Percentiles rank a stretch among this genome's conserved stretches.
Evolutionary conservation across 2,797 vertebrate genomes (phyloP).

Genomic region (Sus cebifrons): DNA sequence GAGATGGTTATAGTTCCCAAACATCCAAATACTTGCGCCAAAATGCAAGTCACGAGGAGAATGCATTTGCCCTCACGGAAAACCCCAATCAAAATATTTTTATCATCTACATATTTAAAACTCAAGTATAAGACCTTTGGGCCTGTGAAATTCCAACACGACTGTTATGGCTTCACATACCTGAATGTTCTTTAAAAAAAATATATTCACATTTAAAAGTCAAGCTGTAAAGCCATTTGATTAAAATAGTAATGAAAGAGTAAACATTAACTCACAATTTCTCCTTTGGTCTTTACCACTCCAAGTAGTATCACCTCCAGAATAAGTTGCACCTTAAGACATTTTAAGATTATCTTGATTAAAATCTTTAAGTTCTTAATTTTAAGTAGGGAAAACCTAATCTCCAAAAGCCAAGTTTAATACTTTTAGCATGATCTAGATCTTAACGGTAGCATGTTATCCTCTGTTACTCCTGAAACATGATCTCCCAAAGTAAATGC

Average conservation of each 20-base stretch:
- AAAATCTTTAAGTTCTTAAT: slow-evolving; percentile 88
- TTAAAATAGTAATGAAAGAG: slow-evolving; percentile 88
- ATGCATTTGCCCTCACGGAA: not conserved
- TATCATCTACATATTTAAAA: slow-evolving; percentile 38
- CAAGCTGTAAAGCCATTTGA: slow-evolving; percentile 86
- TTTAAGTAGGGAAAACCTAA: slow-evolving; percentile 86
- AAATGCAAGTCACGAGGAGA: slow-evolving; percentile 10
- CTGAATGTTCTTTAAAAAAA: slow-evolving; percentile 72
- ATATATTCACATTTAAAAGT: slow-evolving; percentile 85
- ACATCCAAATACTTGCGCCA: not conserved
- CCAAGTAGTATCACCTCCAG: slow-evolving; percentile 85
- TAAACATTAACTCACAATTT: slow-evolving; percentile 92
- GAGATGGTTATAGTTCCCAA: not conserved
- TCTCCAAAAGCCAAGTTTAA: slow-evolving; percentile 82
- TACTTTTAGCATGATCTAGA: slow-evolving; percentile 74
- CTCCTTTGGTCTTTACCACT: slow-evolving; percentile 90
- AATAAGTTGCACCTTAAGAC: slow-evolving; percentile 87
- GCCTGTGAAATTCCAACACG: slow-evolving; percentile 72
- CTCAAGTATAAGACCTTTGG: slow-evolving; percentile 58
- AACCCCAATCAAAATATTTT: slow-evolving; percentile 5
- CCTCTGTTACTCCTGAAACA: slow-evolving; percentile 74
- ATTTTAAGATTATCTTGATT: slow-evolving; percentile 91
- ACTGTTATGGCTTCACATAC: slow-evolving; percentile 73
- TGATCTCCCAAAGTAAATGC: not conserved
- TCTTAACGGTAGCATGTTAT: slow-evolving; percentile 76